Conservation (phyloP, 2,113 vertebrate genomes). For the Lipotes vexillifer region DNA sequence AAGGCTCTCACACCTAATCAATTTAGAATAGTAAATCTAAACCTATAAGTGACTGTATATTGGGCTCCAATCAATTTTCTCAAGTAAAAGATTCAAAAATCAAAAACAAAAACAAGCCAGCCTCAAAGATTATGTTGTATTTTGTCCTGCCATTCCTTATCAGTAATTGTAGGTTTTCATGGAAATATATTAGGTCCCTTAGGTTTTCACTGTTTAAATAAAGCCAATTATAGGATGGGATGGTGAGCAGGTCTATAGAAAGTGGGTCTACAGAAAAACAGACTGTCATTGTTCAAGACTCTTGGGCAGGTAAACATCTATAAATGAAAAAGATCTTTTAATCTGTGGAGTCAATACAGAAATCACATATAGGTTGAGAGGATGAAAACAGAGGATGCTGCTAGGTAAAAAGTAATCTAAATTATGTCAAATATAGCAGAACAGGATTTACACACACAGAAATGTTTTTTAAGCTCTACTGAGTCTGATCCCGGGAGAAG, state of each 20-base stretch:
- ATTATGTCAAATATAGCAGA: neutral
- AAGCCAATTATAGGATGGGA: neutral
- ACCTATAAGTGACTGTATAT: neutral
- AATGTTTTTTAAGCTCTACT: neutral
- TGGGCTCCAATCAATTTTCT: neutral
- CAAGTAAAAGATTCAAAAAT: neutral
- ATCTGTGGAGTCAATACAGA: neutral
- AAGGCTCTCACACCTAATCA: neutral
- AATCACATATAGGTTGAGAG: neutral
- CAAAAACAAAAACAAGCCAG: neutral
- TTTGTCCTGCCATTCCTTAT: neutral
- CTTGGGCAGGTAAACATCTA: neutral
- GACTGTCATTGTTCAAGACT: neutral
- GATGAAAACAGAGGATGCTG: neutral
- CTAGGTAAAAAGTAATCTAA: neutral
- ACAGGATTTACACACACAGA: neutral
- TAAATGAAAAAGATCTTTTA: neutral
- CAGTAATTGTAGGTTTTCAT: neutral
- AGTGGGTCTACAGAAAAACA: neutral
- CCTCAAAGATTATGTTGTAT: neutral
- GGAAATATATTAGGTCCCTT: neutral
- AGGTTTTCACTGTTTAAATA: slow-evolving; percentile 33
- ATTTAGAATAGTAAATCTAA: slow-evolving; percentile 19
- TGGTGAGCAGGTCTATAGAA: neutral
- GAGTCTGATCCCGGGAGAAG: neutral